Evolutionary conservation across 2,113 vertebrate species (phyloP).

Genomic region (Tamias sibiricus): DNA sequence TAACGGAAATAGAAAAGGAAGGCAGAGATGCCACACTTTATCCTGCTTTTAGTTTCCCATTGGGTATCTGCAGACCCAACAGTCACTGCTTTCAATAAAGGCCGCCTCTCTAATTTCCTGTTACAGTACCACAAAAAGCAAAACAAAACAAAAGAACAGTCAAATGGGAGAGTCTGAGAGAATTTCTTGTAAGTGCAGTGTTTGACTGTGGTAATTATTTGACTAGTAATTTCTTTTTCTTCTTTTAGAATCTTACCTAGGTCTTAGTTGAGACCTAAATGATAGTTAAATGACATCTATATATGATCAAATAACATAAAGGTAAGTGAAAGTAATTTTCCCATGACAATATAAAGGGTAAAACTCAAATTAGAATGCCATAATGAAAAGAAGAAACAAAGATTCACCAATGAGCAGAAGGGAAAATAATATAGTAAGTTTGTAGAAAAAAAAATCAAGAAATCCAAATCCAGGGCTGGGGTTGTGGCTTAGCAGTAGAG

Average conservation of each 20-base stretch:
- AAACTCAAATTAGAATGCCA: neutral
- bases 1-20: no score
- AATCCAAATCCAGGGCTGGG: neutral
- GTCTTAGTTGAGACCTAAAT: neutral
- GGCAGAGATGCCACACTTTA: no score
- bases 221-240: neutral
- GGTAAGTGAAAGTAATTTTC: neutral
- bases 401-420: neutral
- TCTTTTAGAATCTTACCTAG: conserved; percentile 30
- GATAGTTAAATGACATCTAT: neutral
- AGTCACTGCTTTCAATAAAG: no score
- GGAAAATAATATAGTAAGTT: neutral
- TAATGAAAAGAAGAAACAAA: neutral
- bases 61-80: no score
- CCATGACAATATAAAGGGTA: neutral
- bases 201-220: neutral
- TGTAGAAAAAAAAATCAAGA: neutral
- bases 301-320: neutral
- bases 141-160: neutral
- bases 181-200: neutral
- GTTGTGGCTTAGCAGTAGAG: no score
- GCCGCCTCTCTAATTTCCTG: no score
- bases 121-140: no score
- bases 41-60: no score
- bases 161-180: neutral